Conservation (phyloP, 1,140 invertebrate species). For the Lycorma delicatula region DNA sequence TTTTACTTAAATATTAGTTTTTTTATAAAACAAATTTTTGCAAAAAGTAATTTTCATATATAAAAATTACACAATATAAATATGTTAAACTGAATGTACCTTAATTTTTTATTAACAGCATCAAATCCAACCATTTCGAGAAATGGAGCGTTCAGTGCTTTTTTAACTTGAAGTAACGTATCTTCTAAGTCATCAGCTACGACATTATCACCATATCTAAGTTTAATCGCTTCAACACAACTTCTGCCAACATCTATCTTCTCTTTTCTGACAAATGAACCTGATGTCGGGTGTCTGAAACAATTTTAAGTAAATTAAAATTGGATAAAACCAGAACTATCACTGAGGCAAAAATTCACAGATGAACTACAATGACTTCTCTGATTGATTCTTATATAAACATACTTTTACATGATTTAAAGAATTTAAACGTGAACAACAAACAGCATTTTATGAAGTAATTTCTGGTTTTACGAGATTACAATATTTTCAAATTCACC, state of each 20-base stretch:
- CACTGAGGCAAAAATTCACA: too few species aligned
- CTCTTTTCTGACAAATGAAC: constrained; percentile 75
- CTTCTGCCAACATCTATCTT: constrained; percentile 65
- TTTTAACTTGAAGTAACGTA: constrained; percentile 42
- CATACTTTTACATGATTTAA: too few species aligned
- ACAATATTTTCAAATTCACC: too few species aligned
- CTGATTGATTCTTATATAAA: too few species aligned
- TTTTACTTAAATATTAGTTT: constrained; percentile 4
- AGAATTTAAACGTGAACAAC: too few species aligned
- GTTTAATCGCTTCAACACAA: constrained; percentile 59
- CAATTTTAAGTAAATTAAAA: too few species aligned
- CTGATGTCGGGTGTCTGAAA: constrained; percentile 53
- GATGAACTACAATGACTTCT: too few species aligned
- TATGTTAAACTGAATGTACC: constrained; percentile 38
- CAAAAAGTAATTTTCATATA: neutral
- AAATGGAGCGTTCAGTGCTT: constrained; percentile 63
- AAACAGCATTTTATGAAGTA: too few species aligned
- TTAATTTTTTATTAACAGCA: constrained; percentile 71
- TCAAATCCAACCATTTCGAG: constrained; percentile 83
- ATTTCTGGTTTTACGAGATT: too few species aligned
- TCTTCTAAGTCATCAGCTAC: constrained; percentile 48
- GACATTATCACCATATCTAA: constrained; percentile 59
- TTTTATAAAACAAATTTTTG: constrained; percentile 1
- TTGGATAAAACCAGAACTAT: too few species aligned
- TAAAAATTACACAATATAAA: constrained; percentile 13